phyloP scores from a whole-genome alignment of 2,797 vertebrate species.

The Sebastes minor region DNA sequence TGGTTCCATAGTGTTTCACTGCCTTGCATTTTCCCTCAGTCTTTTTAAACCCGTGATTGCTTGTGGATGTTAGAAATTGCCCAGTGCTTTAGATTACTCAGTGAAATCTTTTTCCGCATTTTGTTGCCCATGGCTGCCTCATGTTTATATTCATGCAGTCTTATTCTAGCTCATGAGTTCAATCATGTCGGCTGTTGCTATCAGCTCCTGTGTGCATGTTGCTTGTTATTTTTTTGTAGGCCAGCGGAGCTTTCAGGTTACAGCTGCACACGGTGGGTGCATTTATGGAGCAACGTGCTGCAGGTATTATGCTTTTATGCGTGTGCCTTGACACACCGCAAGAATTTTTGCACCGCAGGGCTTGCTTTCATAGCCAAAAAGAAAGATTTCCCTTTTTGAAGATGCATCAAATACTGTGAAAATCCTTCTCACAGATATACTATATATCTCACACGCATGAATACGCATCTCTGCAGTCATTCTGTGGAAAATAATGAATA shows the following conservation, averaged over 20 bases:
- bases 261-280: constrained; percentile 22
- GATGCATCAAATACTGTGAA: not conserved
- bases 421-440: not conserved
- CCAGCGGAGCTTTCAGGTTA: constrained; percentile 32
- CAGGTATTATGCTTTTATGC: constrained; percentile 33
- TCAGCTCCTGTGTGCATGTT: constrained; percentile 23
- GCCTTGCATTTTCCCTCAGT: not conserved
- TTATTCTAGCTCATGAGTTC: constrained; percentile 46
- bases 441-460: not conserved
- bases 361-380: constrained; percentile 12
- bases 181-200: constrained; percentile 47
- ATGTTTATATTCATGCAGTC: constrained; percentile 69
- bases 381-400: constrained; percentile 4
- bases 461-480: not conserved
- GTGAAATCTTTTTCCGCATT: constrained; percentile 12
- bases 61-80: constrained; percentile 54
- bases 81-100: constrained; percentile 20
- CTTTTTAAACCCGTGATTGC: constrained; percentile 24
- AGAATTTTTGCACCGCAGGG: constrained; percentile 10
- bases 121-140: constrained; percentile 50
- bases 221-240: constrained; percentile 57
- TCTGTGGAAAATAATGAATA: not conserved
- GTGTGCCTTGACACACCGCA: constrained; percentile 1
- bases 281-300: constrained; percentile 27
- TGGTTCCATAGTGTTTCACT: not conserved